Percentiles rank a stretch among this genome's conserved stretches.
Evolutionary conservation across 2,888 invertebrate genomes (phyloP).

Genomic region (Pseudococcus viburni): DNA sequence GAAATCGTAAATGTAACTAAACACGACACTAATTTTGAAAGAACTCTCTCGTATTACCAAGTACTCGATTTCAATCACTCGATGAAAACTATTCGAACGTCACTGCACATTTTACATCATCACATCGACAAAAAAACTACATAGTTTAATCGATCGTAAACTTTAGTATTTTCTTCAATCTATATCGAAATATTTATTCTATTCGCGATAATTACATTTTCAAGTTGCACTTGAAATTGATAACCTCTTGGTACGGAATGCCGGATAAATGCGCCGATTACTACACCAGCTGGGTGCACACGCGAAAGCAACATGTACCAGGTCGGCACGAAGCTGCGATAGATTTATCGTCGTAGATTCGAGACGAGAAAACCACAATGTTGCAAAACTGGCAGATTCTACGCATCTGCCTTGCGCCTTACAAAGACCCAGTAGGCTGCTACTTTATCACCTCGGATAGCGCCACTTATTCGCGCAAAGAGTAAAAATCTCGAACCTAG

Average conservation of each 20-base stretch:
- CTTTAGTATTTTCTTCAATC: background rate
- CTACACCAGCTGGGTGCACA: background rate
- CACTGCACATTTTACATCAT: background rate
- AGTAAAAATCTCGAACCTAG: no score
- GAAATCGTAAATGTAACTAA: no score
- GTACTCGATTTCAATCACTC: background rate
- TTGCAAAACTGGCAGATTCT: background rate
- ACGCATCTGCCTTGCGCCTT: background rate
- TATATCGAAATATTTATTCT: background rate
- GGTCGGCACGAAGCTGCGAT: background rate
- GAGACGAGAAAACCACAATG: background rate
- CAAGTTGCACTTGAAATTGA: slow-evolving; percentile 33
- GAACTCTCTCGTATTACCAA: no score
- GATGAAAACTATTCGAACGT: background rate
- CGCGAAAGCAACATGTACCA: slow-evolving; percentile 1
- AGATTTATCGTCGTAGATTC: background rate
- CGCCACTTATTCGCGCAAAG: background rate
- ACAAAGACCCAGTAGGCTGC: background rate
- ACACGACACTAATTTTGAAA: no score
- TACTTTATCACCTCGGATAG: background rate
- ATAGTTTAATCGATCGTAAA: background rate
- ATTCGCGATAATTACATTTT: slow-evolving; percentile 18
- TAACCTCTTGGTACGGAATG: background rate
- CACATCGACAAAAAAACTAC: background rate
- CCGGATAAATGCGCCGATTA: background rate